phyloP scores from a whole-genome alignment of 2,113 vertebrate species.

The Paramisgurnus dabryanus region DNA sequence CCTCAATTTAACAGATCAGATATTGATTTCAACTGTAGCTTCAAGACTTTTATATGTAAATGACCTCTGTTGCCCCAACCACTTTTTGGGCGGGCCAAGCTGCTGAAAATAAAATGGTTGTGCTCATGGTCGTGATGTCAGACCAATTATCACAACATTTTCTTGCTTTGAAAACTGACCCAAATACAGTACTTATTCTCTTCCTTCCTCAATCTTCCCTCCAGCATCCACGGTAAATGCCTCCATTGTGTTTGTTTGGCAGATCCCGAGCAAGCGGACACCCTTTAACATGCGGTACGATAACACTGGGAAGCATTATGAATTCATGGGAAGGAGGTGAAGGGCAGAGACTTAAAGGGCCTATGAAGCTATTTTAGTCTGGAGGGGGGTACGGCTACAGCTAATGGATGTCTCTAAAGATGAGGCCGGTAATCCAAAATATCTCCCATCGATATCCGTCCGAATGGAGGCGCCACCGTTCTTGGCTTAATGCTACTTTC shows the following conservation, averaged over 20 bases:
- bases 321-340: constrained; percentile 58
- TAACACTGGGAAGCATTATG: constrained; percentile 56
- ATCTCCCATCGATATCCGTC: not conserved
- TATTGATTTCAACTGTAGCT: too few relatives aligned
- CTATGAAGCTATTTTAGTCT: constrained; percentile 63
- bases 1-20: too few relatives aligned
- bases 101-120: too few relatives aligned
- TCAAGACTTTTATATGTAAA: too few relatives aligned
- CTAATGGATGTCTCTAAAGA: constrained; percentile 64
- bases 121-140: too few relatives aligned
- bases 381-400: constrained; percentile 43
- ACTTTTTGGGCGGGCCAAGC: too few relatives aligned
- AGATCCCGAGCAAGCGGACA: constrained; percentile 32
- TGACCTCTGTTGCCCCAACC: too few relatives aligned
- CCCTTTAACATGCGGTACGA: constrained; percentile 49
- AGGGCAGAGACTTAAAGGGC: constrained; percentile 57
- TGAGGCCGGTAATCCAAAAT: constrained; percentile 37
- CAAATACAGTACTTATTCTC: not conserved
- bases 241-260: constrained; percentile 51
- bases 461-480: not conserved
- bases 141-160: not conserved
- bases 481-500: constrained; percentile 34
- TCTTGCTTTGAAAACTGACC: not conserved
- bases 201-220: not conserved
- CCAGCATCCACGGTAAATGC: constrained; percentile 17